Conservation (phyloP, 2,797 vertebrate species). For the Trachurus trachurus region DNA sequence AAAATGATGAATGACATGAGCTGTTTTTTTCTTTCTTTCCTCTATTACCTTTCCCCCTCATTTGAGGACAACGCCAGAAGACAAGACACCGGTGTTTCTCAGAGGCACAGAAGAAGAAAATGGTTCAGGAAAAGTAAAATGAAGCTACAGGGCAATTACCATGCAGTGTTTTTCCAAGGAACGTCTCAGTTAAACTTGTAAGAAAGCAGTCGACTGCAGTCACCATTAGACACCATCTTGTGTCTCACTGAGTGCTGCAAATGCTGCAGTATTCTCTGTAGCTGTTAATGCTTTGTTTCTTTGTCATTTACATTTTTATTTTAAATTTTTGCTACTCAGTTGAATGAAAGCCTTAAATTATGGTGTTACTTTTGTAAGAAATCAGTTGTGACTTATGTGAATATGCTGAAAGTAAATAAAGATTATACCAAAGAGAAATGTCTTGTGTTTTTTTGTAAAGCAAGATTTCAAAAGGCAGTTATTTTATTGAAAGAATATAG, state of each 20-base stretch:
- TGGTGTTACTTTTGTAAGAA: constrained; percentile 24
- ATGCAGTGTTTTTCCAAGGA: constrained; percentile 8
- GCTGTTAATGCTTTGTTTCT: constrained; percentile 23
- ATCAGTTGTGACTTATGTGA: constrained; percentile 15
- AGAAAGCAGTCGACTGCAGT: background rate
- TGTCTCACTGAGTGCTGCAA: too few relatives aligned
- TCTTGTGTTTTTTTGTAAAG: constrained; percentile 23
- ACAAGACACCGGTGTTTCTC: constrained; percentile 5
- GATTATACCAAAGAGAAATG: constrained; percentile 21
- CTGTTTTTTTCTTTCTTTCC: constrained; percentile 1
- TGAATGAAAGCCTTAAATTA: constrained; percentile 9
- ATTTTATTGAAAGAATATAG: background rate
- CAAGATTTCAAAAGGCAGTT: constrained; percentile 23
- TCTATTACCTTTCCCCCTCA: background rate
- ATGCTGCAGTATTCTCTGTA: constrained; percentile 2
- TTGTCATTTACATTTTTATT: constrained; percentile 20
- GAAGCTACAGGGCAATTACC: background rate
- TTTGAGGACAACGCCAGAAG: constrained; percentile 16
- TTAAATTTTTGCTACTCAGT: constrained; percentile 1
- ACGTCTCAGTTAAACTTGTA: constrained; percentile 12
- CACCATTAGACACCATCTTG: too few relatives aligned
- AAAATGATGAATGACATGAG: background rate
- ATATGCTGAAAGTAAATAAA: constrained; percentile 43
- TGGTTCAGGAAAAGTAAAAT: constrained; percentile 19
- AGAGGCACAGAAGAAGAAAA: background rate